Base-by-base conservation (phyloP, 2,888 invertebrate genomes). In the Hydrotaea cyrtoneurina region DNA sequence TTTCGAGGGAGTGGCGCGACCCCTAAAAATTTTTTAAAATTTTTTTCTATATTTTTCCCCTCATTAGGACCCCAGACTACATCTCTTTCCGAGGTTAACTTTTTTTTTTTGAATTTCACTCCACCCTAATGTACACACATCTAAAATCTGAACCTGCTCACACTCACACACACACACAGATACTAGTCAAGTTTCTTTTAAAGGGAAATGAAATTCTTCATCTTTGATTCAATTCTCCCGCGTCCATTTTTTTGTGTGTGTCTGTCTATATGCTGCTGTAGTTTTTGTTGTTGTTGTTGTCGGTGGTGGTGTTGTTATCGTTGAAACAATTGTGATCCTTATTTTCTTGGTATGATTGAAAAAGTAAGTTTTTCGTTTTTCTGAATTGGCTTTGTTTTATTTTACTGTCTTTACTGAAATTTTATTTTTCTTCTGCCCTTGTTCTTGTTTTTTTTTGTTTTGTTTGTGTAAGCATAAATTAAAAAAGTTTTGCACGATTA, bases 291-390 rank as follows among this genome's bases (percentile, higher is more conserved):
- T 13, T 39, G 39, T n/a, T n/a, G n/a, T n/a, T n/a, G n/a, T n/a
- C n/a, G n/a, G n/a, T n/a, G n/a, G n/a, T n/a, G n/a, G n/a, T 39
- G 39, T 31, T 39, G 39, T 13, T 39, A 10, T 1, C 39, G 39
- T 39, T 39, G 50, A n/a, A 21, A 21, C 23, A 59, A 11, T 59
- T 23, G 15, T 23, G 55, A 26, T 53, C 53, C 31, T 71, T 53
- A 26, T 53, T 50, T 59, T 59, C 59, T 53, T 53, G 53, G 31
- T 31, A 26, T 71, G 71, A 71, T 71, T 71, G 71, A 53, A 71
- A 71, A 71, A 53, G 50, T 53, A 71, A 71, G 31, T 71, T 71
- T 71, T 71, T 69, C 19, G 5, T 23, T 8, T 26, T 59, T 59
- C 10, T 23, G 26, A 26, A 31, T 15, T 59, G 15, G 26, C n/a